Evolutionary conservation across 1,140 invertebrate genomes (phyloP).

Genomic region (Caenorhabditis tropicalis): DNA sequence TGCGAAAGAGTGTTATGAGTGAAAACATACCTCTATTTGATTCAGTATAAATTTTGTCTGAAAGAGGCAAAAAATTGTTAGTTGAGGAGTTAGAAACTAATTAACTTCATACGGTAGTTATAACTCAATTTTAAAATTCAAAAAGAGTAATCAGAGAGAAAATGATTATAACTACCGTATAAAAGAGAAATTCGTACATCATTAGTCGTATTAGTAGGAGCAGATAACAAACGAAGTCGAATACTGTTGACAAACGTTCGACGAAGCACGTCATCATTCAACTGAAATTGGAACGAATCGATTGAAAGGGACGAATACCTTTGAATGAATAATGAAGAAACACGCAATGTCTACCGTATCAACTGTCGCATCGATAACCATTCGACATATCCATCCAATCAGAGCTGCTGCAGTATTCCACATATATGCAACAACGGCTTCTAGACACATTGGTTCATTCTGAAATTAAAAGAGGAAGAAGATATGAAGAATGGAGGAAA

Average conservation of each 20-base stretch:
- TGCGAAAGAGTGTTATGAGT: background rate
- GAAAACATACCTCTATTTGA: background rate
- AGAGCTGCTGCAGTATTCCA: constrained; percentile 21
- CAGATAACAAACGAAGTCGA: background rate
- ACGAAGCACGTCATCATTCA: constrained; percentile 21
- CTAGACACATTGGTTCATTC: constrained; percentile 22
- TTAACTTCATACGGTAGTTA: background rate
- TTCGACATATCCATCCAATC: constrained; percentile 4
- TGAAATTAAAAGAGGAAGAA: background rate
- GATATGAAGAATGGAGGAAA: no score
- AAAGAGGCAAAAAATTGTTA: background rate
- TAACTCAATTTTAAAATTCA: background rate
- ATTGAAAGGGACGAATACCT: background rate
- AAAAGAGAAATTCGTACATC: constrained; percentile 2
- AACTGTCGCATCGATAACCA: constrained; percentile 24
- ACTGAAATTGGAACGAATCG: background rate
- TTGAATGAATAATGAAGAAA: background rate
- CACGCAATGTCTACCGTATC: constrained; percentile 35
- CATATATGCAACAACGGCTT: background rate
- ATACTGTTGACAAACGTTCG: constrained; percentile 38
- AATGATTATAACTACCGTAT: background rate
- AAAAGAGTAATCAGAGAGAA: background rate
- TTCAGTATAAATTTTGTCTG: constrained; percentile 19
- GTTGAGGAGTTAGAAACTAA: background rate
- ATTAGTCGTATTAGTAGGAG: constrained; percentile 25